These are phyloP conservation scores for Coelogynopora nodosa DNA, from an alignment of 2,888 invertebrate species.

Conservation along the genomic window DNA sequence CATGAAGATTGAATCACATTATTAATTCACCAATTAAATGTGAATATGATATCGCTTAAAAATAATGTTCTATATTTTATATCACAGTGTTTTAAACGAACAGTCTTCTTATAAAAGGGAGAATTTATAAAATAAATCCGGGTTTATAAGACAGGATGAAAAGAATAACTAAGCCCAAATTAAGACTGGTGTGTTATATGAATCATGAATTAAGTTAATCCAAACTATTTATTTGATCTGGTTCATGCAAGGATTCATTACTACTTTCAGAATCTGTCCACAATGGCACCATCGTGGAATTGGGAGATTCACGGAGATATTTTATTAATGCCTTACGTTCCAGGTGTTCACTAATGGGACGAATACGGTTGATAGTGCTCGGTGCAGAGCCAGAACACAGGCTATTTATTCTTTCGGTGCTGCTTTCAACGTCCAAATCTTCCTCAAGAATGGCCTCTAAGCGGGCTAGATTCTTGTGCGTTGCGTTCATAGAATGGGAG, in stretches of 20 bases:
- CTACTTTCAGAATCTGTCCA: not conserved
- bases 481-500: not conserved
- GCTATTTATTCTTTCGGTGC: not conserved
- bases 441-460: not conserved
- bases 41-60: too few relatives aligned
- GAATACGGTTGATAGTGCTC: not conserved
- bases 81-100: too few relatives aligned
- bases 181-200: too few relatives aligned
- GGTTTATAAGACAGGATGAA: too few relatives aligned
- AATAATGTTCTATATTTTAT: too few relatives aligned
- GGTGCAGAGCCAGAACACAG: not conserved
- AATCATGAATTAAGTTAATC: too few relatives aligned
- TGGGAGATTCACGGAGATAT: not conserved
- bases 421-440: not conserved
- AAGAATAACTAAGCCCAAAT: too few relatives aligned
- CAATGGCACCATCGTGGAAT: not conserved
- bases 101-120: too few relatives aligned
- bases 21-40: too few relatives aligned
- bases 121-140: too few relatives aligned
- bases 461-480: not conserved
- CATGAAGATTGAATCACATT: too few relatives aligned
- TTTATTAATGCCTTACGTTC: not conserved
- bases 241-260: not conserved
- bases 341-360: not conserved
- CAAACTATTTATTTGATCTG: too few relatives aligned